These are phyloP conservation scores for Eupeodes corollae DNA, from an alignment of 1,140 invertebrate genomes.

Conservation along the genomic window DNA sequence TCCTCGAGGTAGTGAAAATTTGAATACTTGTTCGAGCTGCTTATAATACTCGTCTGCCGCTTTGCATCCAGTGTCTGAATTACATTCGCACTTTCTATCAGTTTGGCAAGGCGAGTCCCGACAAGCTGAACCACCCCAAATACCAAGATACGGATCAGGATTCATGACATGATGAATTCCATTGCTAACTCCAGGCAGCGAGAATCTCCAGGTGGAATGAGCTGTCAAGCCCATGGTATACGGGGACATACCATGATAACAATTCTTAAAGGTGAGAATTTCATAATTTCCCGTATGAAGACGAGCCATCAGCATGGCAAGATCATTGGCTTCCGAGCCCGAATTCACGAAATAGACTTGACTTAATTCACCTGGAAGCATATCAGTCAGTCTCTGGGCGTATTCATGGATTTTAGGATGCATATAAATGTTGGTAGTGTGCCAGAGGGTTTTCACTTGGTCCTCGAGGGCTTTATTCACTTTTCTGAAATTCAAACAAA, in stretches of 20 bases:
- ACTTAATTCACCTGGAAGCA: constrained; percentile 76
- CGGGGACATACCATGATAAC: constrained; percentile 83
- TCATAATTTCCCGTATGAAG: constrained; percentile 75
- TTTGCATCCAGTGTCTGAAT: constrained; percentile 45
- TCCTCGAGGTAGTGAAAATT: constrained; percentile 58
- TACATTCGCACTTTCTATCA: constrained; percentile 55
- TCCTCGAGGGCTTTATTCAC: constrained; percentile 62
- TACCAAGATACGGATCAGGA: constrained; percentile 79
- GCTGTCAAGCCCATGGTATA: constrained; percentile 74
- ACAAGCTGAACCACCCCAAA: constrained; percentile 79
- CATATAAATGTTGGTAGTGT: constrained; percentile 84
- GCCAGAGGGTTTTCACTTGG: constrained; percentile 77
- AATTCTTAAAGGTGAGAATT: constrained; percentile 74
- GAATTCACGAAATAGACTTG: constrained; percentile 91
- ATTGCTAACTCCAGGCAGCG: constrained; percentile 52
- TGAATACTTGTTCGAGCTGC: constrained; percentile 68
- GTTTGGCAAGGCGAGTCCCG: constrained; percentile 79
- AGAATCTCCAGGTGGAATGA: constrained; percentile 66
- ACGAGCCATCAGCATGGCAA: constrained; percentile 79
- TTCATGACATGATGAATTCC: constrained; percentile 86
- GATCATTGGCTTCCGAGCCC: constrained; percentile 93
- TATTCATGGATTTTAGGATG: constrained; percentile 88
- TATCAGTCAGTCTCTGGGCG: constrained; percentile 64
- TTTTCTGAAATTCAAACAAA: constrained; percentile 43
- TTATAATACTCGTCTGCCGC: constrained; percentile 69